phyloP scores from a whole-genome alignment of 2,797 vertebrate genomes.

The Semaprochilodus insignis region DNA sequence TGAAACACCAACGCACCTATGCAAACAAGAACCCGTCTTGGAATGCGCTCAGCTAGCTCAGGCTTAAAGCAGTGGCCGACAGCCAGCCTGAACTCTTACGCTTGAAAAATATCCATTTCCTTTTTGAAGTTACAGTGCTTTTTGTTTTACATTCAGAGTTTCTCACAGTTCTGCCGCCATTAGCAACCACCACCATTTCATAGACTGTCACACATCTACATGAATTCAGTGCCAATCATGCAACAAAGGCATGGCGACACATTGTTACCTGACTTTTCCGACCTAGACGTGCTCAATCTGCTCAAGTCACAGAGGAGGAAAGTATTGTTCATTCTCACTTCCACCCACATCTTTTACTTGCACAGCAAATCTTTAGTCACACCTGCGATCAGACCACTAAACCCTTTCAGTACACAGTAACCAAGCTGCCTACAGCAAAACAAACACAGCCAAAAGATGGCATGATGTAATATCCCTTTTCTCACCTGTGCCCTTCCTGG shows the following conservation, averaged over 20 bases:
- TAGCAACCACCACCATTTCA: not conserved
- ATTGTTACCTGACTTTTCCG: not conserved
- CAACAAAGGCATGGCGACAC: slow-evolving; percentile 8
- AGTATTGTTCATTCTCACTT: not conserved
- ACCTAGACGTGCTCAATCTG: slow-evolving; percentile 8
- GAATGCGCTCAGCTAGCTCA: slow-evolving; percentile 14
- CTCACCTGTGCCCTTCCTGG: not conserved
- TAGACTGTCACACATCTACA: not conserved
- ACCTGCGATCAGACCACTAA: slow-evolving; percentile 10
- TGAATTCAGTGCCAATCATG: not conserved
- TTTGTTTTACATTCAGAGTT: not conserved
- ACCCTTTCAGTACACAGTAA: slow-evolving; percentile 6
- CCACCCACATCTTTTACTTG: slow-evolving; percentile 30
- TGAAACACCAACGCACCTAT: slow-evolving; percentile 46
- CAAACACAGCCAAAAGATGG: not conserved
- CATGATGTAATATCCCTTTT: slow-evolving; percentile 3
- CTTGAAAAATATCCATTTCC: slow-evolving; percentile 11
- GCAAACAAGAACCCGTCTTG: slow-evolving; percentile 39
- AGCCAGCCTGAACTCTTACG: not conserved
- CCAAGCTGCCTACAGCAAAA: not conserved
- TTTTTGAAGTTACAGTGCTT: not conserved
- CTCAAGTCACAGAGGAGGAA: not conserved
- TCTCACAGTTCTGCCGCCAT: not conserved
- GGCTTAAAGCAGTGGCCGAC: slow-evolving; percentile 17
- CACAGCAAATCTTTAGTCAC: not conserved